These are phyloP conservation scores for Sebastes iracundus DNA, from an alignment of 2,797 vertebrate genomes.

Conservation along the genomic window DNA sequence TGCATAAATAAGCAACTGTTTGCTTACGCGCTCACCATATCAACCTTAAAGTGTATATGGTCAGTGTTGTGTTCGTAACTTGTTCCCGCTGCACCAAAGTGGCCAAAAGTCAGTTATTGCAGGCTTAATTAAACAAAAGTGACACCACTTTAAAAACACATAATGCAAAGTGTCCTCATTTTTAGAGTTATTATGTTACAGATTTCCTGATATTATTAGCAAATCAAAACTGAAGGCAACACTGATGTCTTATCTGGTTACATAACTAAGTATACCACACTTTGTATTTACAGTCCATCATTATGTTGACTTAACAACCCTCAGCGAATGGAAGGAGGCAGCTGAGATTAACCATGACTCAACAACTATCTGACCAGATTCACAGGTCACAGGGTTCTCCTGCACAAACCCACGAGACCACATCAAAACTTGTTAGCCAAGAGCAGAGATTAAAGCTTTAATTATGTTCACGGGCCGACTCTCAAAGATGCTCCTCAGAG, in stretches of 20 bases:
- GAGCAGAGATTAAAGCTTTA: constrained; percentile 72
- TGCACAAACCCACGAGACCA: constrained; percentile 17
- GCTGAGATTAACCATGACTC: constrained; percentile 66
- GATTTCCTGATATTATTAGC: background rate
- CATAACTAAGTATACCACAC: background rate
- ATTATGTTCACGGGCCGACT: constrained; percentile 53
- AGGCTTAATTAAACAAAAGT: background rate
- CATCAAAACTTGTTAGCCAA: constrained; percentile 56
- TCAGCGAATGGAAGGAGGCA: constrained; percentile 19
- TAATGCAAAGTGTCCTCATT: background rate
- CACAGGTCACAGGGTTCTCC: constrained; percentile 51
- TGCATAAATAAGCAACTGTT: accelerated
- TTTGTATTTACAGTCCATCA: background rate
- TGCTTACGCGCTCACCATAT: too few relatives aligned
- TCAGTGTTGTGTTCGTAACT: too few relatives aligned
- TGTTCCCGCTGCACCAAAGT: background rate
- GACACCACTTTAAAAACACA: background rate
- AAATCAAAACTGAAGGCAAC: background rate
- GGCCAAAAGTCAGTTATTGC: background rate
- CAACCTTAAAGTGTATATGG: too few relatives aligned
- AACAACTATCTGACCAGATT: constrained; percentile 57
- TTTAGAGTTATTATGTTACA: background rate
- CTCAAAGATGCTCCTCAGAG: constrained; percentile 45
- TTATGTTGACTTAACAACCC: background rate
- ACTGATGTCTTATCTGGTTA: background rate